phyloP scores from a whole-genome alignment of 2,797 vertebrate genomes.

The Sebastes itinus region DNA sequence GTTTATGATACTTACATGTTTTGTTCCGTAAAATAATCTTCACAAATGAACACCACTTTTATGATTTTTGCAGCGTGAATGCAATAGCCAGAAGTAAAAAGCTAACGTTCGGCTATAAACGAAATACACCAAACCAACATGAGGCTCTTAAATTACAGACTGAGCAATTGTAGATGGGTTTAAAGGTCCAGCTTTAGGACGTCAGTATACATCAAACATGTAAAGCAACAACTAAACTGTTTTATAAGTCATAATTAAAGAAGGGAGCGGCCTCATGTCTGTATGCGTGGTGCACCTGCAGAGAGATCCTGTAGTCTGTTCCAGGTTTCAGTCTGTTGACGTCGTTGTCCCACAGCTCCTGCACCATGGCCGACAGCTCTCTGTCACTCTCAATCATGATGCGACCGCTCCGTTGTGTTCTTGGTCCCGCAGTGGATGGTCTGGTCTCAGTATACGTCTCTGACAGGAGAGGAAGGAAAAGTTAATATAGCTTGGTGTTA shows the following conservation, averaged over 20 bases:
- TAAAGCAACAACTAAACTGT: neutral
- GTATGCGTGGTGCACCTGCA: slow-evolving; percentile 74
- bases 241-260: neutral
- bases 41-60: no score
- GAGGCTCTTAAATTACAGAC: neutral
- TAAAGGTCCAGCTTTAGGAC: no score
- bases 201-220: neutral
- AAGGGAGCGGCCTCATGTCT: neutral
- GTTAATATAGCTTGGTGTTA: neutral
- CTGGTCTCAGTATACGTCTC: neutral
- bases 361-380: slow-evolving; percentile 82
- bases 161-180: neutral
- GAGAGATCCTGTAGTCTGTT: slow-evolving; percentile 84
- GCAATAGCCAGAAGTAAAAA: no score
- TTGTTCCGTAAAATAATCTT: no score
- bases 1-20: no score
- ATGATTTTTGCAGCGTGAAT: no score
- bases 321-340: slow-evolving; percentile 83
- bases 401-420: neutral
- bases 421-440: slow-evolving; percentile 17
- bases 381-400: slow-evolving; percentile 81
- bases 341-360: slow-evolving; percentile 86
- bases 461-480: neutral
- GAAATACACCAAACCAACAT: neutral
- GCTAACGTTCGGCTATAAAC: no score